These are phyloP conservation scores for Amblyornis subalaris DNA, from an alignment of 2,113 vertebrate genomes.

Conservation along the genomic window DNA sequence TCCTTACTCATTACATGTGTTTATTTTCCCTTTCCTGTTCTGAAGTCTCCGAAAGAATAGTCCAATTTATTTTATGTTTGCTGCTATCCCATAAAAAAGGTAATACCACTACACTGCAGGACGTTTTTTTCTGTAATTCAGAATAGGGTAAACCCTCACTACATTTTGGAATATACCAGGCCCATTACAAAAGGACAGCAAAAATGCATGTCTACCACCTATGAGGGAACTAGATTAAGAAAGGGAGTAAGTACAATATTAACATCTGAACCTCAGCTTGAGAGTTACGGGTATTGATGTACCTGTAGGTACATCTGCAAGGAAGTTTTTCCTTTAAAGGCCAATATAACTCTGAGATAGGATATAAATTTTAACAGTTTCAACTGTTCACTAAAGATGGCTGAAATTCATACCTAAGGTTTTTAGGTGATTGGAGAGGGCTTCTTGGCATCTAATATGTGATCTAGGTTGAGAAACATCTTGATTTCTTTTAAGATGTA, in stretches of 20 bases:
- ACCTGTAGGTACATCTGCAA: background rate
- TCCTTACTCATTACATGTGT: background rate
- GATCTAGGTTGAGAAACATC: background rate
- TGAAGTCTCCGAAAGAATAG: background rate
- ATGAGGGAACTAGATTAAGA: background rate
- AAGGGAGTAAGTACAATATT: background rate
- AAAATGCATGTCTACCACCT: background rate
- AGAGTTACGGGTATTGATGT: background rate
- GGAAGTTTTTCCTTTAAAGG: background rate
- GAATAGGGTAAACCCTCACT: background rate
- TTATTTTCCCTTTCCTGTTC: constrained; percentile 1
- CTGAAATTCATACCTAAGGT: background rate
- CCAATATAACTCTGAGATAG: background rate
- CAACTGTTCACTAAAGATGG: background rate
- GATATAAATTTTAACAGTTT: background rate
- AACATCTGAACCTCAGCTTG: background rate
- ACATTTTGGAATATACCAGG: background rate
- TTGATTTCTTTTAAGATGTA: background rate
- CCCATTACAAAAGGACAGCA: background rate
- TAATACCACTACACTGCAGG: background rate
- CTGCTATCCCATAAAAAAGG: background rate
- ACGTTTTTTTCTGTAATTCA: background rate
- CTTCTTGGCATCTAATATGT: background rate
- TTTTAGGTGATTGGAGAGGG: background rate
- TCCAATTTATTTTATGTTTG: constrained; percentile 8